A percentile compares a stretch with the other conserved stretches of the same genome.
These are phyloP conservation scores for Piprites chloris DNA, from an alignment of 2,113 vertebrate genomes.

Conservation along the genomic window DNA sequence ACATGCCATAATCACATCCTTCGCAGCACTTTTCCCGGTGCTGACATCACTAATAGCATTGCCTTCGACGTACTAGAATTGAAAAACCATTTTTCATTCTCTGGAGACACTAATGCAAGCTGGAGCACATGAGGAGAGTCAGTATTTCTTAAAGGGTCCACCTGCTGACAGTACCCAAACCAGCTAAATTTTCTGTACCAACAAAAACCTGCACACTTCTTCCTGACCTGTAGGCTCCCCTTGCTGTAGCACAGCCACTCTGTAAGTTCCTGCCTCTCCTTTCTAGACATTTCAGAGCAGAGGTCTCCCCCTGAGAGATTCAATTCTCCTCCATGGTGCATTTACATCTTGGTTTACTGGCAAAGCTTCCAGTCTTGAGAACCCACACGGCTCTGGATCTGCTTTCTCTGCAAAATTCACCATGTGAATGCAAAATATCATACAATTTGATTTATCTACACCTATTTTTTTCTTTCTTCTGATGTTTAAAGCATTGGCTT, in stretches of 20 bases:
- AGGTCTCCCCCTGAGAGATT: neutral
- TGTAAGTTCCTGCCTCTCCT: neutral
- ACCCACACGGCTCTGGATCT: neutral
- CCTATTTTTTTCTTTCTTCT: neutral
- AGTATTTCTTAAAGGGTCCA: neutral
- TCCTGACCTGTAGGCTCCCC: neutral
- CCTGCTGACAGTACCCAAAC: neutral
- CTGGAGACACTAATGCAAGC: neutral
- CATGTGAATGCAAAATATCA: neutral
- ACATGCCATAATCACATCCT: neutral
- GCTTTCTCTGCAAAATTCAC: neutral
- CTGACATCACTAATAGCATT: neutral
- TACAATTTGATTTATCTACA: neutral
- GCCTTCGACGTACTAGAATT: neutral
- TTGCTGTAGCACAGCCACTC: neutral
- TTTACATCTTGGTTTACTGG: neutral
- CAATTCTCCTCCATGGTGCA: neutral
- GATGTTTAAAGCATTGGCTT: neutral
- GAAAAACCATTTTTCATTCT: neutral
- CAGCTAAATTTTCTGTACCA: neutral
- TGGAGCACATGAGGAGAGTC: neutral
- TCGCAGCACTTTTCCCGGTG: neutral
- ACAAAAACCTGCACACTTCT: neutral
- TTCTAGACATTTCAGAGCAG: neutral
- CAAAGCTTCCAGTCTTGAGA: neutral